A percentile compares a stretch with the other conserved stretches of the same genome.
These are phyloP conservation scores for Menidia beryllina DNA, from an alignment of 2,113 vertebrate genomes.

Conservation along the genomic window DNA sequence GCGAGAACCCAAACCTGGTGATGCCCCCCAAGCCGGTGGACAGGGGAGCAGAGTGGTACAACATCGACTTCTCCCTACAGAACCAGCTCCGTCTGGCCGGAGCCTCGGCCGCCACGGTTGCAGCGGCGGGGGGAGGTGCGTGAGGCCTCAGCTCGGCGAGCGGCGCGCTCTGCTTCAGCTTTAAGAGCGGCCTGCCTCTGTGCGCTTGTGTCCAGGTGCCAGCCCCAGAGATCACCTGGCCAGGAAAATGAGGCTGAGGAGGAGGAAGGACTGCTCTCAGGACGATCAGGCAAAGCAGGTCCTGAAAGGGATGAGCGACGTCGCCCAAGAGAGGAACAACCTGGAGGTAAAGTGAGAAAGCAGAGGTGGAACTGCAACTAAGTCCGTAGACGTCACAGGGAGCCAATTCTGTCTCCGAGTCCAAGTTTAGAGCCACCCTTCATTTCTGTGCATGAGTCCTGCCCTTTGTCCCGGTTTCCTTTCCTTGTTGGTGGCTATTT, in stretches of 20 bases:
- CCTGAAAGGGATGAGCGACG: constrained; percentile 96
- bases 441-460: no score
- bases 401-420: no score
- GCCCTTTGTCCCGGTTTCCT: no score
- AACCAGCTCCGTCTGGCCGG: constrained; percentile 96
- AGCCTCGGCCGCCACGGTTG: constrained; percentile 93
- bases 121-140: constrained; percentile 87
- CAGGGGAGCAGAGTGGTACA: constrained; percentile 92
- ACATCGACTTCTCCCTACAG: constrained; percentile 98
- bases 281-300: constrained; percentile 99
- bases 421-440: no score
- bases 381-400: no score
- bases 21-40: constrained; percentile 96
- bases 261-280: constrained; percentile 91
- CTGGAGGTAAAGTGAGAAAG: constrained; percentile 82
- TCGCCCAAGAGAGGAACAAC: constrained; percentile 96
- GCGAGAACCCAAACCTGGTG: constrained; percentile 95
- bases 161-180: neutral
- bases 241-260: constrained; percentile 93
- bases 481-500: no score
- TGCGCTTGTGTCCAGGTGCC: constrained; percentile 61
- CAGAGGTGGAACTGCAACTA: no score
- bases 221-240: constrained; percentile 89
- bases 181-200: neutral
- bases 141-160: neutral